These are phyloP conservation scores for Pelodiscus sinensis DNA, from an alignment of 2,113 vertebrate species.

Conservation along the genomic window DNA sequence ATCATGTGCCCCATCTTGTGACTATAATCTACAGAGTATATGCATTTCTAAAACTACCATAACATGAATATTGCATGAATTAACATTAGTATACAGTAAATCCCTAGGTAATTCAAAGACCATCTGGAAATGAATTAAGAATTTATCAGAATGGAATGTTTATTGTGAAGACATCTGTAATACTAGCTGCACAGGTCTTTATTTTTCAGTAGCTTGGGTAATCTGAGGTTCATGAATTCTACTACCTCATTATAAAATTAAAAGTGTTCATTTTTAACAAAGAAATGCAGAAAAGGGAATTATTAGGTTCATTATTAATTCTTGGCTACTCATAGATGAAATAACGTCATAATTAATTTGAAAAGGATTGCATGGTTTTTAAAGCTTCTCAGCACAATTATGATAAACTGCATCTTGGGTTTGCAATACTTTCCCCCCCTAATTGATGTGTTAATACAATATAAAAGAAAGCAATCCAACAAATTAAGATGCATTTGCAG, in stretches of 20 bases:
- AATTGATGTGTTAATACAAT: slow-evolving; percentile 32
- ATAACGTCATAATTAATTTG: slow-evolving; percentile 33
- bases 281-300: slow-evolving; percentile 9
- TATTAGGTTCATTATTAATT: slow-evolving; percentile 58
- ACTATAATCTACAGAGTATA: background rate
- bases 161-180: background rate
- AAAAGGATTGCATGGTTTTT: slow-evolving; percentile 3
- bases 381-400: background rate
- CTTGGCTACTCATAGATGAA: slow-evolving; percentile 19
- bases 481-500: background rate
- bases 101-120: background rate
- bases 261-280: slow-evolving; percentile 25
- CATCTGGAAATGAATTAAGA: slow-evolving; percentile 20
- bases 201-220: slow-evolving; percentile 19
- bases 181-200: background rate
- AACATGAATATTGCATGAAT: background rate
- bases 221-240: slow-evolving; percentile 2
- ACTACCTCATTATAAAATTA: slow-evolving; percentile 55
- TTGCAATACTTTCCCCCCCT: background rate
- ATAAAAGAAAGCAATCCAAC: background rate
- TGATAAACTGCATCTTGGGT: background rate
- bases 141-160: slow-evolving; percentile 1
- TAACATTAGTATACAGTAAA: background rate
- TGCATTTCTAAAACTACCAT: background rate
- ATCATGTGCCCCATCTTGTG: background rate